Evolutionary conservation across 2,888 invertebrate genomes (phyloP).

Genomic region (Coenonympha arcania): DNA sequence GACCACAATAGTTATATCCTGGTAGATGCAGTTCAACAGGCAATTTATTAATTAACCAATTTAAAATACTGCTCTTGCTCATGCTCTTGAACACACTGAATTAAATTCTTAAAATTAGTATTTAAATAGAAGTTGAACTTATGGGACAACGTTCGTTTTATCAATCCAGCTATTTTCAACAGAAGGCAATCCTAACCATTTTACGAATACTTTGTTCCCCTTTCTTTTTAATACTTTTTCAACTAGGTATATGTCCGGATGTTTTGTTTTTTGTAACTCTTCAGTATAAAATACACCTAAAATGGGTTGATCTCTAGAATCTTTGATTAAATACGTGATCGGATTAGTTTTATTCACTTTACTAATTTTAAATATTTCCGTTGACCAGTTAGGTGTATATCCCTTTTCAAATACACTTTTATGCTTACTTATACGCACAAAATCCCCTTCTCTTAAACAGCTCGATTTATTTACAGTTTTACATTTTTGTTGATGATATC

Average conservation of each 20-base stretch:
- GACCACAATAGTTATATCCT: conserved; percentile 20
- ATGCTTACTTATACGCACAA: conserved; percentile 7
- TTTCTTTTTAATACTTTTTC: conserved; percentile 3
- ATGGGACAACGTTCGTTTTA: conserved; percentile 1
- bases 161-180: conserved; percentile 23
- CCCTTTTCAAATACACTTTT: conserved; percentile 14
- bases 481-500: conserved; percentile 18
- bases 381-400: conserved; percentile 19
- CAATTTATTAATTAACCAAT: conserved; percentile 22
- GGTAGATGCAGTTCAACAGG: conserved; percentile 31
- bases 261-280: too few species aligned
- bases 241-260: conserved; percentile 1
- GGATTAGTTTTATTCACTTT: conserved; percentile 32
- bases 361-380: conserved; percentile 25
- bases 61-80: conserved; percentile 17
- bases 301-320: too few species aligned
- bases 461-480: neutral
- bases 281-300: too few species aligned
- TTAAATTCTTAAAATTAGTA: neutral
- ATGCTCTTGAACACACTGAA: neutral
- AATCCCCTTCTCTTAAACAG: neutral
- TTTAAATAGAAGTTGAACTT: neutral
- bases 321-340: too few species aligned
- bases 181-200: conserved; percentile 20
- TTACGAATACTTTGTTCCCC: conserved; percentile 13